A percentile compares a stretch with the other conserved stretches of the same genome.
Evolutionary conservation across 2,113 vertebrate species (phyloP).

Genomic region (Phaethornis superciliosus): DNA sequence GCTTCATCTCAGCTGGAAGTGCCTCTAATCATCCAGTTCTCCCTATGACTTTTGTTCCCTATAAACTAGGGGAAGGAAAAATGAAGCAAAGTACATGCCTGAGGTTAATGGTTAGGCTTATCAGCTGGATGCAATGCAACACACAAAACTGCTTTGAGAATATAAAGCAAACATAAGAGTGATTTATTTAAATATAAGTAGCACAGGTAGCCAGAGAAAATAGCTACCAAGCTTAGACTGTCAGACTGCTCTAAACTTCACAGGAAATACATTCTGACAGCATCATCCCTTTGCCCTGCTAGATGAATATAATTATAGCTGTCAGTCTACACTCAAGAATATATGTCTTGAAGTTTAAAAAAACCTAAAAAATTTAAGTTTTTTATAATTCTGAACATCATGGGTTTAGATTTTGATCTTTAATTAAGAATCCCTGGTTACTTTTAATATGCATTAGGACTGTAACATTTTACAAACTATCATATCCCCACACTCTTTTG

Average conservation of each 20-base stretch:
- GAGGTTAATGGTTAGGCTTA: constrained; percentile 29
- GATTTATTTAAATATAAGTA: constrained; percentile 8
- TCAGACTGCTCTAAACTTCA: background rate
- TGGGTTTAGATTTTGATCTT: background rate
- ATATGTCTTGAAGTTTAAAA: background rate
- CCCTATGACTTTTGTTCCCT: background rate
- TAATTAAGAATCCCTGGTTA: background rate
- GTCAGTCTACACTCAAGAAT: background rate
- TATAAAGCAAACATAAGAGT: background rate
- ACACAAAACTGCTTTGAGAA: constrained; percentile 2
- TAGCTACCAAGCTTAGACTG: background rate
- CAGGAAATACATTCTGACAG: constrained; percentile 4
- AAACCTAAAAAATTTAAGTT: background rate
- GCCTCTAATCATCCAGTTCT: constrained; percentile 30
- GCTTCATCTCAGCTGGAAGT: constrained; percentile 53
- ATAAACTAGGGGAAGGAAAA: constrained; percentile 10
- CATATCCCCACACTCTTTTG: background rate
- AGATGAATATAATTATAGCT: background rate
- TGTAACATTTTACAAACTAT: background rate
- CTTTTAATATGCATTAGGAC: background rate
- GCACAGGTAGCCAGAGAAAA: constrained; percentile 20
- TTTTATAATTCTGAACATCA: background rate
- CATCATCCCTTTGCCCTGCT: background rate
- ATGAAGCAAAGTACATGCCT: constrained; percentile 14
- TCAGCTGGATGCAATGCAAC: constrained; percentile 12